phyloP scores from a whole-genome alignment of 2,113 vertebrate genomes.

The Sterna hirundo region DNA sequence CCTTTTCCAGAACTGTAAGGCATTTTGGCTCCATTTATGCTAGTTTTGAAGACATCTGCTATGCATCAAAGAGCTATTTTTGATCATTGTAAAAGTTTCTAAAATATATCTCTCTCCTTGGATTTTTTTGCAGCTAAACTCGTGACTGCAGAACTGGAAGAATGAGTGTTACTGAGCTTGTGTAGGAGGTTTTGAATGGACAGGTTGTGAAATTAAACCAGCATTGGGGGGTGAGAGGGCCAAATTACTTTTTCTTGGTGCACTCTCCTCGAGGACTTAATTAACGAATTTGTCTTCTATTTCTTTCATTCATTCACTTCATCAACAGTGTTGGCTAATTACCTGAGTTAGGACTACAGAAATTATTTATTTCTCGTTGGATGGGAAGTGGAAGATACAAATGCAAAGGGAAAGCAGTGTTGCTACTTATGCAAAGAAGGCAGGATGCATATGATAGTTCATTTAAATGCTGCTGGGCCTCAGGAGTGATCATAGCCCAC shows the following conservation, averaged over 20 bases:
- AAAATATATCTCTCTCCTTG: not conserved
- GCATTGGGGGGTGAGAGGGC: accelerated
- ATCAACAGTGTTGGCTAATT: conserved; percentile 1
- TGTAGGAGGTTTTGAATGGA: conserved; percentile 29
- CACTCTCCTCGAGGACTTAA: not conserved
- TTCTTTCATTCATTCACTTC: not conserved
- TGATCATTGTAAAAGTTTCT: conserved; percentile 22
- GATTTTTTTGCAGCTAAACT: not conserved
- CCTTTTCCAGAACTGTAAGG: conserved; percentile 3
- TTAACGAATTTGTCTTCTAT: not conserved
- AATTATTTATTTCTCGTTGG: not conserved
- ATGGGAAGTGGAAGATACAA: not conserved
- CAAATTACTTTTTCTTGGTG: not conserved
- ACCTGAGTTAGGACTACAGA: not conserved
- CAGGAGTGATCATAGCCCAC: not conserved
- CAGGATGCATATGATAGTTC: not conserved
- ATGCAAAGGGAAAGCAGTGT: not conserved
- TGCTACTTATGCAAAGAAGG: not conserved
- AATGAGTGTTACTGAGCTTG: not conserved
- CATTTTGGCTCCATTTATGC: conserved; percentile 18
- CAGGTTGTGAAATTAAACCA: conserved; percentile 21
- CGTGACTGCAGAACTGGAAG: not conserved
- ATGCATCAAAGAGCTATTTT: conserved; percentile 38
- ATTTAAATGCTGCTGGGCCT: not conserved
- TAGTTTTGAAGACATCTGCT: conserved; percentile 43